Conservation (phyloP, 2,888 invertebrate genomes). For the Yponomeuta plumbellus region DNA sequence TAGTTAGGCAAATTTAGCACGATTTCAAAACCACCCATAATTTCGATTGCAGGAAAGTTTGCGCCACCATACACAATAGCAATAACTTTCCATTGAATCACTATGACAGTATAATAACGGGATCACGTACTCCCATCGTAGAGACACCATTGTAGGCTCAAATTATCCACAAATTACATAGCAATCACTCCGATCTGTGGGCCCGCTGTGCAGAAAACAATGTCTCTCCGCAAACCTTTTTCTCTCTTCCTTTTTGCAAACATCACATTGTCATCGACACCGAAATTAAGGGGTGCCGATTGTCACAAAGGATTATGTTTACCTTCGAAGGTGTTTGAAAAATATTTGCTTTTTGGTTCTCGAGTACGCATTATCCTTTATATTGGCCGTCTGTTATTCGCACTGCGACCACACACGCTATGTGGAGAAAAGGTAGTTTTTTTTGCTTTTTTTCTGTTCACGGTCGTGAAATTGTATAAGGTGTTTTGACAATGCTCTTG, state of each 20-base stretch:
- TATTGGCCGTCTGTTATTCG: slow-evolving; percentile 52
- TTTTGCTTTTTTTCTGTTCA: slow-evolving; percentile 34
- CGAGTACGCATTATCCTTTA: slow-evolving; percentile 60
- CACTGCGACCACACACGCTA: slow-evolving; percentile 56
- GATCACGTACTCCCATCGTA: slow-evolving; percentile 31
- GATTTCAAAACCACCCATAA: slow-evolving; percentile 4
- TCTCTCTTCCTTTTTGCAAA: slow-evolving; percentile 39
- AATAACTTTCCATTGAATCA: slow-evolving; percentile 42
- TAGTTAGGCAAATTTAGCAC: not conserved
- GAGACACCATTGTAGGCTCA: slow-evolving; percentile 41
- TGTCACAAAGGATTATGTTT: slow-evolving; percentile 65
- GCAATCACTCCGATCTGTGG: slow-evolving; percentile 52
- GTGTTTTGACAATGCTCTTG: slow-evolving; percentile 69
- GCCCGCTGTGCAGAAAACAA: slow-evolving; percentile 16
- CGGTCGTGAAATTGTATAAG: slow-evolving; percentile 66
- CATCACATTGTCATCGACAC: slow-evolving; percentile 65
- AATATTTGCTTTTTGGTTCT: slow-evolving; percentile 65
- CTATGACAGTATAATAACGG: slow-evolving; percentile 64
- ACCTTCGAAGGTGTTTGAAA: slow-evolving; percentile 67
- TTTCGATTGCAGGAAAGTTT: not conserved
- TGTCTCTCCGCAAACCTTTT: slow-evolving; percentile 23
- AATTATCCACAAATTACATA: slow-evolving; percentile 67
- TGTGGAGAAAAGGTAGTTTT: slow-evolving; percentile 23
- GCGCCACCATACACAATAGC: slow-evolving; percentile 23
- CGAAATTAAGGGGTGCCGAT: slow-evolving; percentile 52